These are phyloP conservation scores for Montipora capricornis DNA, from an alignment of 64 coral and sea anemone species.

Conservation along the genomic window DNA sequence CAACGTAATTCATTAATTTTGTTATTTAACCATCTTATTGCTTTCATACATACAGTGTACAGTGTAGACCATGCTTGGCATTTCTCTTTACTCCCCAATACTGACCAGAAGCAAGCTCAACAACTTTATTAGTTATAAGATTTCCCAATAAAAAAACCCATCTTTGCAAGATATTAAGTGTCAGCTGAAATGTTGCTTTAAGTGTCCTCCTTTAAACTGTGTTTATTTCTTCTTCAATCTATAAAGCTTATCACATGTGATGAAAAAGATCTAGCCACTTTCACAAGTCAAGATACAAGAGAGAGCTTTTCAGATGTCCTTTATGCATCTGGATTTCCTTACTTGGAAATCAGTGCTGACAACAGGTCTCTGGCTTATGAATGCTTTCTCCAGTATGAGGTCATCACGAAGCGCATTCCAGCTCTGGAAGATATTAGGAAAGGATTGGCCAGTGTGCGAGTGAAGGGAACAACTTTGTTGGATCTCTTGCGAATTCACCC, in stretches of 20 bases:
- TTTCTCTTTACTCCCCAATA: conserved; percentile 4
- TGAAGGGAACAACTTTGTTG: conserved; percentile 18
- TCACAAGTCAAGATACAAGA: neutral
- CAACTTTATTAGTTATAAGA: conserved; percentile 5
- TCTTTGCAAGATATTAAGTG: conserved; percentile 3
- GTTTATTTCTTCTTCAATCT: conserved; percentile 13
- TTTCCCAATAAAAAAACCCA: neutral
- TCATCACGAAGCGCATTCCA: conserved; percentile 13
- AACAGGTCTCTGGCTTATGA: conserved; percentile 32
- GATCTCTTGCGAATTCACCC: conserved; percentile 12
- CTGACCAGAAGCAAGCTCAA: neutral
- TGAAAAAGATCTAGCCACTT: neutral
- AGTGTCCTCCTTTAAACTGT: neutral
- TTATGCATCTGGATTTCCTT: neutral
- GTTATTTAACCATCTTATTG: conserved; percentile 9
- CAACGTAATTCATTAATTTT: neutral
- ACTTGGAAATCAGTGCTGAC: neutral
- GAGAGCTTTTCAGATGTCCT: conserved; percentile 8
- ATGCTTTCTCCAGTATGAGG: conserved; percentile 21
- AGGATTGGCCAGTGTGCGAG: conserved; percentile 23
- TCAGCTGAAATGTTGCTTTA: conserved; percentile 1
- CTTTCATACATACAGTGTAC: neutral
- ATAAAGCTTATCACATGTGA: conserved; percentile 9
- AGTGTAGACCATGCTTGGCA: conserved; percentile 8
- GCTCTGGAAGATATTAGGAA: conserved; percentile 30